Percentiles rank a stretch among this genome's conserved stretches.
These are phyloP conservation scores for Dromococcyx pavoninus DNA, from an alignment of 2,797 vertebrate species.

Conservation along the genomic window DNA sequence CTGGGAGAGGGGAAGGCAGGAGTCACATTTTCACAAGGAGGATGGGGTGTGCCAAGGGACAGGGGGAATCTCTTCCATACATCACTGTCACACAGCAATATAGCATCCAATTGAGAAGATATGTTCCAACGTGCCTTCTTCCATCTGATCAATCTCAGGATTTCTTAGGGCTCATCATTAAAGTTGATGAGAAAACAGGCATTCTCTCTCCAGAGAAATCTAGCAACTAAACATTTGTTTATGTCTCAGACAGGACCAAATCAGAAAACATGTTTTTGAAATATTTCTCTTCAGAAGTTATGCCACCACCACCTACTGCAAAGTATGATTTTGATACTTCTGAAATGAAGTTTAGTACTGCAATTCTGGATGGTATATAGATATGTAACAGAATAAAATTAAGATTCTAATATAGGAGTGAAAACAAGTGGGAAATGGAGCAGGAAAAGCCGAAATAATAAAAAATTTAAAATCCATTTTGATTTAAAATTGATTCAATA, in stretches of 20 bases:
- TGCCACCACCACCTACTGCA: not conserved
- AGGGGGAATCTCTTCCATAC: constrained; percentile 6
- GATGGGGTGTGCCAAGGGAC: not conserved
- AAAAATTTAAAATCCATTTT: constrained; percentile 60
- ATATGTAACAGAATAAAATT: constrained; percentile 36
- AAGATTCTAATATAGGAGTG: constrained; percentile 43
- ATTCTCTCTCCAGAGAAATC: constrained; percentile 34
- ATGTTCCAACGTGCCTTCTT: not conserved
- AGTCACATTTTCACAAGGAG: not conserved
- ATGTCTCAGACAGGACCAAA: not conserved
- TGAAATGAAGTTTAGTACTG: not conserved
- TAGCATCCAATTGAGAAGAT: not conserved
- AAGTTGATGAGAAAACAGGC: constrained; percentile 50
- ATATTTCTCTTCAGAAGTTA: constrained; percentile 1
- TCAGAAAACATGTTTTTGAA: not conserved
- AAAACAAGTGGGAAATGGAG: constrained; percentile 62
- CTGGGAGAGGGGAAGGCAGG: not conserved
- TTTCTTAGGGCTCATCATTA: constrained; percentile 31
- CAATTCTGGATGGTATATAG: not conserved
- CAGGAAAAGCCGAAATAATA: constrained; percentile 38
- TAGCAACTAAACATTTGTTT: not conserved
- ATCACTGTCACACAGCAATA: constrained; percentile 31
- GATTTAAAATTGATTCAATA: constrained; percentile 59
- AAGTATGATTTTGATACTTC: not conserved
- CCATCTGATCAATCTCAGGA: constrained; percentile 8